Evolutionary conservation across 2,797 vertebrate species (phyloP).

Genomic region (Streptopelia turtur): DNA sequence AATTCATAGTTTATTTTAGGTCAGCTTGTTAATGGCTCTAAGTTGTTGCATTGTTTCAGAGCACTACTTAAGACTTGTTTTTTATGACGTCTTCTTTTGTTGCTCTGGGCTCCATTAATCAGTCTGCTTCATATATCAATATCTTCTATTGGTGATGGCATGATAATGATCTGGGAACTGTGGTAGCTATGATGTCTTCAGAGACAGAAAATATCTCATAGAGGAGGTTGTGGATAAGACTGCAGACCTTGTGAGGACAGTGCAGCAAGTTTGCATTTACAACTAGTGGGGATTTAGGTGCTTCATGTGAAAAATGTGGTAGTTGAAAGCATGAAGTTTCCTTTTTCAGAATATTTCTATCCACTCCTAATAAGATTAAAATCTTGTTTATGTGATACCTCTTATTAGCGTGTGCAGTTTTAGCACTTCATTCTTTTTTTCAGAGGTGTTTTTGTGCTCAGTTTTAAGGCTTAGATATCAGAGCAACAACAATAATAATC

Average conservation of each 20-base stretch:
- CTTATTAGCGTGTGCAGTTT: not conserved
- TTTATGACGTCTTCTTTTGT: not conserved
- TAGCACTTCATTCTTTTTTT: not conserved
- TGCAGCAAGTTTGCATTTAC: not conserved
- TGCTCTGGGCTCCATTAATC: not conserved
- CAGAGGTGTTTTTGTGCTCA: not conserved
- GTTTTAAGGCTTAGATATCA: not conserved
- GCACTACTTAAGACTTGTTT: not conserved
- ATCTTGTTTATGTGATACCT: not conserved
- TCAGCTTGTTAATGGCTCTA: constrained; percentile 7
- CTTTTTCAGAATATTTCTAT: not conserved
- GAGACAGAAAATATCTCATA: not conserved
- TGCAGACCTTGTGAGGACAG: not conserved
- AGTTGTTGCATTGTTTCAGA: not conserved
- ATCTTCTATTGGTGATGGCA: not conserved
- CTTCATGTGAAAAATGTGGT: not conserved
- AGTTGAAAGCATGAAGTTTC: not conserved
- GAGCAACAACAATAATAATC: not conserved
- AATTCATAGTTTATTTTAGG: constrained; percentile 57
- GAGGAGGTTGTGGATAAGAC: not conserved
- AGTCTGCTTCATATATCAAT: not conserved
- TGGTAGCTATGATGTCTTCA: not conserved
- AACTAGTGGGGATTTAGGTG: not conserved
- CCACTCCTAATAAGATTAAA: not conserved
- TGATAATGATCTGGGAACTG: not conserved